phyloP scores from a whole-genome alignment of 2,113 vertebrate species.

The Indicator maculatus region DNA sequence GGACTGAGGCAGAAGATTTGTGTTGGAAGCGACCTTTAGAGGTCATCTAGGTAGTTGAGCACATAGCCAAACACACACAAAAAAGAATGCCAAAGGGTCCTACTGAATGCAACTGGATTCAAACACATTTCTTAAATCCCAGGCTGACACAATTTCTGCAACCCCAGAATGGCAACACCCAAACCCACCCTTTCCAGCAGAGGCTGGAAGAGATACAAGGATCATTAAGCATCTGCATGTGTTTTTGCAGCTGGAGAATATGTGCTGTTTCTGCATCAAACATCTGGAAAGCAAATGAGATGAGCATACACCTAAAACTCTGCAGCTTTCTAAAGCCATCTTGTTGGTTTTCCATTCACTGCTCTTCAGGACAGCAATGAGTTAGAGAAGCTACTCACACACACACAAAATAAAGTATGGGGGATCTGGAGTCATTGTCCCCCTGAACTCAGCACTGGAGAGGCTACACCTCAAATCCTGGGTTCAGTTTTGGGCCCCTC shows the following conservation, averaged over 20 bases:
- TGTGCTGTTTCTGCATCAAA: background rate
- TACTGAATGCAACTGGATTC: background rate
- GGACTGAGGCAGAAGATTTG: background rate
- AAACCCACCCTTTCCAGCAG: background rate
- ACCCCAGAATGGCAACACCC: background rate
- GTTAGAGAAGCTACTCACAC: background rate
- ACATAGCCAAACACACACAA: too few relatives aligned
- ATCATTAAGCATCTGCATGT: background rate
- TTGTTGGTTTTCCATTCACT: background rate
- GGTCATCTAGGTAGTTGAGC: too few relatives aligned
- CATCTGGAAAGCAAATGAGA: background rate
- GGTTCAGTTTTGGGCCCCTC: too few relatives aligned
- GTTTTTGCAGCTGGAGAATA: background rate
- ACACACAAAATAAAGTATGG: too few relatives aligned
- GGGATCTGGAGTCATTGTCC: too few relatives aligned
- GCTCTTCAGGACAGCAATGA: background rate
- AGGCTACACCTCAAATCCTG: too few relatives aligned
- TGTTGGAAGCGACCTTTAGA: too few relatives aligned
- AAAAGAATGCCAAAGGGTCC: background rate
- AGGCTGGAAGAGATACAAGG: background rate
- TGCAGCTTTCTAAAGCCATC: background rate
- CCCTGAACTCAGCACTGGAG: too few relatives aligned
- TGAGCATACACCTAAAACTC: fast-evolving
- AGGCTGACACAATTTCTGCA: background rate
- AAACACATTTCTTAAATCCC: background rate